Evolutionary conservation across 2,888 invertebrate genomes (phyloP).

Genomic region (Pristionchus maxplancki): DNA sequence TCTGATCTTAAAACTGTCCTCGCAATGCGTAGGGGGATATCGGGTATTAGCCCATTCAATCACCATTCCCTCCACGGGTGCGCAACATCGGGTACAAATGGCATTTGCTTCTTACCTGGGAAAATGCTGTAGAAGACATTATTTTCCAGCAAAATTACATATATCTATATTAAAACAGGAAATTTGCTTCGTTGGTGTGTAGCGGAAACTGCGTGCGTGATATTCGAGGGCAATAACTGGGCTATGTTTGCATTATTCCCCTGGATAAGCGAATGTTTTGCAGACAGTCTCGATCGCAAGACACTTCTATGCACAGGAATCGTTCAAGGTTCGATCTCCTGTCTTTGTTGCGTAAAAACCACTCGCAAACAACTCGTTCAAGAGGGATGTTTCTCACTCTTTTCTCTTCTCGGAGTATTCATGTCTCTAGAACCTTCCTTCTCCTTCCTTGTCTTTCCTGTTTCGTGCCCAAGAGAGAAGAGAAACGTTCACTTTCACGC

Average conservation of each 20-base stretch:
- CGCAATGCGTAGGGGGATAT: neutral
- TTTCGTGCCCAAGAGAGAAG: neutral
- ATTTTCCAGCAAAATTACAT: neutral
- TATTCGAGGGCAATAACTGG: neutral
- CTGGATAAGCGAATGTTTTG: neutral
- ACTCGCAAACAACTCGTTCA: conserved; percentile 21
- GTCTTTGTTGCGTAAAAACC: conserved; percentile 7
- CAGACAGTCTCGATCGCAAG: conserved; percentile 23
- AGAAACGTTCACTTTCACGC: conserved; percentile 34
- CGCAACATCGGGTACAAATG: neutral
- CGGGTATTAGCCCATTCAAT: neutral
- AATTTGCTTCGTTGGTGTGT: no score
- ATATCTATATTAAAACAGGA: no score
- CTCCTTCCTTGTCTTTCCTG: conserved; percentile 13
- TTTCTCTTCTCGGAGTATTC: neutral
- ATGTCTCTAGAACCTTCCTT: conserved; percentile 18
- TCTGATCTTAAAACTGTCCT: neutral
- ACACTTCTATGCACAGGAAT: neutral
- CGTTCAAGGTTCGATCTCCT: conserved; percentile 29
- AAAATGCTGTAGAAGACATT: neutral
- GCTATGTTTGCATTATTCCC: neutral
- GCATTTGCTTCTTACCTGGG: no score
- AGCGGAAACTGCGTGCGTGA: neutral
- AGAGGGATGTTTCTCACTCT: neutral
- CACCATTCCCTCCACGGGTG: neutral